Percentiles rank a stretch among this genome's conserved stretches.
Evolutionary conservation across 2,888 invertebrate genomes (phyloP).

Genomic region (Epistrophe eligans): DNA sequence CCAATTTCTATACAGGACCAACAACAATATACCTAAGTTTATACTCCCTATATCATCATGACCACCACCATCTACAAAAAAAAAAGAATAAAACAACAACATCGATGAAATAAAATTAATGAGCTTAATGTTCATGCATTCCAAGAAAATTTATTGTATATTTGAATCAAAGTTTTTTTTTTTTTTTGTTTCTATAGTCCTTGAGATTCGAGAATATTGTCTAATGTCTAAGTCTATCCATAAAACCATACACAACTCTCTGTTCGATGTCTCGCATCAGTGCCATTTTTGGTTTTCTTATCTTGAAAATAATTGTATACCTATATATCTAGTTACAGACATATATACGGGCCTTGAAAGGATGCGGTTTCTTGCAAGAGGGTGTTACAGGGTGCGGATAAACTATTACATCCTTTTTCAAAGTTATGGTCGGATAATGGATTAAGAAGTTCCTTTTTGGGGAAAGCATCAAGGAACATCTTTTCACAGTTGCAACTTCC

Average conservation of each 20-base stretch:
- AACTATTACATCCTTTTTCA: slow-evolving; percentile 58
- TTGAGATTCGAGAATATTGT: neutral
- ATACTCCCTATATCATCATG: neutral
- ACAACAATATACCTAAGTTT: too few species aligned
- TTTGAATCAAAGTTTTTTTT: slow-evolving; percentile 47
- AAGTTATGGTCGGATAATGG: slow-evolving; percentile 66
- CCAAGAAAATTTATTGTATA: slow-evolving; percentile 55
- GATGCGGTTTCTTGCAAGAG: slow-evolving; percentile 23
- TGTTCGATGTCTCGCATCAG: slow-evolving; percentile 43
- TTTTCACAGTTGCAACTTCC: slow-evolving; percentile 47
- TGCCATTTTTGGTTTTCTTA: slow-evolving; percentile 27
- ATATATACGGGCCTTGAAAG: slow-evolving; percentile 4
- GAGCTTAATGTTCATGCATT: slow-evolving; percentile 49
- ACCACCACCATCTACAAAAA: neutral
- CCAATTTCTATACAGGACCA: neutral
- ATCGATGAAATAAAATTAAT: slow-evolving; percentile 66
- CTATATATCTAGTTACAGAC: neutral
- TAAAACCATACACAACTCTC: slow-evolving; percentile 23
- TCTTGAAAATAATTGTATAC: neutral
- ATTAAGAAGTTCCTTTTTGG: slow-evolving; percentile 56
- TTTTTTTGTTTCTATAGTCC: slow-evolving; percentile 9
- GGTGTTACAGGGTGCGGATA: slow-evolving; percentile 13
- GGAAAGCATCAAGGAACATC: slow-evolving; percentile 11
- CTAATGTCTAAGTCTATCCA: slow-evolving; percentile 3
- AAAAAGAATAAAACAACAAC: slow-evolving; percentile 31